phyloP scores from a whole-genome alignment of 2,888 invertebrate species.

The Drosophila macrospina region DNA sequence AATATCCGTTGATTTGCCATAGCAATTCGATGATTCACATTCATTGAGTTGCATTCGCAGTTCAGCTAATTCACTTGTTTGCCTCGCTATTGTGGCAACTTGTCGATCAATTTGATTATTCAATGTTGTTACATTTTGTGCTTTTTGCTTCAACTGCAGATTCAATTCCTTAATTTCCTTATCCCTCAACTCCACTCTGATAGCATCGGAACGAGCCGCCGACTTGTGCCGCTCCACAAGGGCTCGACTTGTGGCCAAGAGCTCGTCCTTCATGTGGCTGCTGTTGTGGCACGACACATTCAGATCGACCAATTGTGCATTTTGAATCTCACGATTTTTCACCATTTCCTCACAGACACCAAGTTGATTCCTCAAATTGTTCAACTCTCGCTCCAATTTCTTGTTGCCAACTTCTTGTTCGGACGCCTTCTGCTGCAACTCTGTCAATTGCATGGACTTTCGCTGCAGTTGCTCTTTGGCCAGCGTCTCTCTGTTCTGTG shows the following conservation, averaged over 20 bases:
- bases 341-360: slow-evolving; percentile 27
- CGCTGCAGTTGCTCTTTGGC: slow-evolving; percentile 33
- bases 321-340: slow-evolving; percentile 18
- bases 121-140: background rate
- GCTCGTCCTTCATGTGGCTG: slow-evolving; percentile 33
- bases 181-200: slow-evolving; percentile 33
- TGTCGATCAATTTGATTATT: background rate
- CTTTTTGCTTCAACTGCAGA: background rate
- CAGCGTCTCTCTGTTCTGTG: slow-evolving; percentile 13
- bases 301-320: slow-evolving; percentile 34
- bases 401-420: slow-evolving; percentile 4
- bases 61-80: background rate
- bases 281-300: slow-evolving; percentile 28
- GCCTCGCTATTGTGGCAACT: background rate
- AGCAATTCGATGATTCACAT: slow-evolving; percentile 29
- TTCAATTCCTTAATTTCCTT: slow-evolving; percentile 26
- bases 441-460: slow-evolving; percentile 19
- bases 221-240: slow-evolving; percentile 24
- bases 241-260: slow-evolving; percentile 36
- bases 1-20: slow-evolving; percentile 20
- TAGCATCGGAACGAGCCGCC: slow-evolving; percentile 5
- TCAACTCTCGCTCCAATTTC: slow-evolving; percentile 8
- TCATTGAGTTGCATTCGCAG: slow-evolving; percentile 7
- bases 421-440: slow-evolving; percentile 2
- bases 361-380: background rate